Conservation (phyloP, 2,113 vertebrate genomes). For the Xyliphius kryptos region DNA sequence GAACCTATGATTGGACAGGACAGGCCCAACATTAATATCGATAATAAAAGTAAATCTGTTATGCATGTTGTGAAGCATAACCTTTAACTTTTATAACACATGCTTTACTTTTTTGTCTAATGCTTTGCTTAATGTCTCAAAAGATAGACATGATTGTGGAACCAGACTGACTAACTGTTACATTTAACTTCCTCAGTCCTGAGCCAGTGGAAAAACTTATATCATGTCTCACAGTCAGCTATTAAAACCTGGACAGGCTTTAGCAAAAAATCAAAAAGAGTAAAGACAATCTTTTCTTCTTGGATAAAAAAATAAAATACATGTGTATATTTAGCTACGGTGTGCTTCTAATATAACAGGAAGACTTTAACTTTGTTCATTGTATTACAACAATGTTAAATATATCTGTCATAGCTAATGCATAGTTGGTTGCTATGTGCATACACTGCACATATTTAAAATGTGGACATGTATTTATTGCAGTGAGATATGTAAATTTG, state of each 20-base stretch:
- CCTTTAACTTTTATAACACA: conserved; percentile 21
- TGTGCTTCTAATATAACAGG: no score
- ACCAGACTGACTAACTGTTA: conserved; percentile 50
- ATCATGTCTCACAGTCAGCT: conserved; percentile 33
- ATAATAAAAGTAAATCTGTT: neutral
- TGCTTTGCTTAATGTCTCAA: conserved; percentile 21
- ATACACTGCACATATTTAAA: no score
- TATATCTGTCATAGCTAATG: no score
- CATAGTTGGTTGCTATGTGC: no score
- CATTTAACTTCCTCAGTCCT: conserved; percentile 40
- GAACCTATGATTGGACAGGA: conserved; percentile 69
- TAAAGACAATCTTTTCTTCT: neutral
- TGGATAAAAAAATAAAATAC: neutral
- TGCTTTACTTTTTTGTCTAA: conserved; percentile 3
- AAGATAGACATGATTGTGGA: conserved; percentile 32
- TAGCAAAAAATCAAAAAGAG: conserved; percentile 7
- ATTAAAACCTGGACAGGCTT: conserved; percentile 14
- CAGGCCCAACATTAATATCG: neutral
- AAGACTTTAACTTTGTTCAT: no score
- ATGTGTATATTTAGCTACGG: no score
- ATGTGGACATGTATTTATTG: no score
- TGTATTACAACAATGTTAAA: no score
- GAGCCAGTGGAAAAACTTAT: conserved; percentile 54
- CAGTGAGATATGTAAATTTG: no score
- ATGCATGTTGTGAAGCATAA: conserved; percentile 51